phyloP scores from a whole-genome alignment of 2,888 invertebrate genomes.

The Lycia hirtaria region DNA sequence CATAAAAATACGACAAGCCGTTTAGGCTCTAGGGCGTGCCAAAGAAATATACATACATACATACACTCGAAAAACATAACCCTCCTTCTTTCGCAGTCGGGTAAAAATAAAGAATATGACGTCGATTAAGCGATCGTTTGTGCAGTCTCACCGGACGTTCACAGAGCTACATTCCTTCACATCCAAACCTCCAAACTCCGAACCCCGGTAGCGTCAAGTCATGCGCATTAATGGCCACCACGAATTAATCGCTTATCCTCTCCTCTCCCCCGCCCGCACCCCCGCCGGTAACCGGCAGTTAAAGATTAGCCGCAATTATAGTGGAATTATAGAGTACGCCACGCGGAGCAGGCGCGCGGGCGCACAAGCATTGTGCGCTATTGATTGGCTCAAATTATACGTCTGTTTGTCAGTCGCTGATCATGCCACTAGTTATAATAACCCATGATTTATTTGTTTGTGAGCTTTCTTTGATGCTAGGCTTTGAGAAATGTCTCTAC shows the following conservation, averaged over 20 bases:
- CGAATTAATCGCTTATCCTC: conserved; percentile 45
- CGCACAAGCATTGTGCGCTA: conserved; percentile 30
- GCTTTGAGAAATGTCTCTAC: not conserved
- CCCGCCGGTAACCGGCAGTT: conserved; percentile 20
- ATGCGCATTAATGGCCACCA: conserved; percentile 63
- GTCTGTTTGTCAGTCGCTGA: conserved; percentile 27
- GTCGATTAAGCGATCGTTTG: no score
- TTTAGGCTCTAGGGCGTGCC: no score
- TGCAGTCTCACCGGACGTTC: not conserved
- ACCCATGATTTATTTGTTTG: conserved; percentile 30
- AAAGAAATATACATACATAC: no score
- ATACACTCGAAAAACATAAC: no score
- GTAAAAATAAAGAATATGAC: no score
- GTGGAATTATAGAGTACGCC: conserved; percentile 18
- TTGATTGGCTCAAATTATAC: conserved; percentile 32
- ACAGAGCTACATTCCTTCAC: conserved; percentile 1
- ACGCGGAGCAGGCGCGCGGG: no score
- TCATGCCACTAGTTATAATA: conserved; percentile 11
- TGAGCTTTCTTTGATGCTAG: conserved; percentile 8
- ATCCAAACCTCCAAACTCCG: not conserved
- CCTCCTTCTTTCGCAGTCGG: no score
- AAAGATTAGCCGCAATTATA: conserved; percentile 52
- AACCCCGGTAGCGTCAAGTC: conserved; percentile 56
- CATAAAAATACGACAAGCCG: no score
- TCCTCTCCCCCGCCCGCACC: conserved; percentile 2